phyloP scores from a whole-genome alignment of 1,140 invertebrate species.

The Papilio helenus region DNA sequence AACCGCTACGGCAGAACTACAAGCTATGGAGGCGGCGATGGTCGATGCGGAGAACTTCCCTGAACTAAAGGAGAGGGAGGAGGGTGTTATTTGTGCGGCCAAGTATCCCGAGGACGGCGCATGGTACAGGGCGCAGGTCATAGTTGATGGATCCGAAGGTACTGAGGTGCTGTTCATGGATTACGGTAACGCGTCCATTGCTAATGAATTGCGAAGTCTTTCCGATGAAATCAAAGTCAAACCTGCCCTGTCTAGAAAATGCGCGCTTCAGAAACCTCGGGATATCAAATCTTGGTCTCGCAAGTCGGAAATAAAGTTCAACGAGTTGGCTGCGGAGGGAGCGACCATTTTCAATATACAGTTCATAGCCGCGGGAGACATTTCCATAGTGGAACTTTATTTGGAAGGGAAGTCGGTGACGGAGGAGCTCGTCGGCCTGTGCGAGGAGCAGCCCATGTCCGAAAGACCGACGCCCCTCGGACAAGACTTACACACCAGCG shows the following conservation, averaged over 20 bases:
- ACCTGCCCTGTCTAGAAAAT: constrained; percentile 85
- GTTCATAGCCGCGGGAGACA: constrained; percentile 86
- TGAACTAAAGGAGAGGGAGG: constrained; percentile 78
- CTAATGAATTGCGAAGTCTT: constrained; percentile 84
- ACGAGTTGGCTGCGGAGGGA: constrained; percentile 86
- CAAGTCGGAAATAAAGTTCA: constrained; percentile 85
- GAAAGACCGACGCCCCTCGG: constrained; percentile 69
- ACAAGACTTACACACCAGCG: constrained; percentile 65
- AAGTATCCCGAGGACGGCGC: constrained; percentile 87
- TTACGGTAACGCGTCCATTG: constrained; percentile 88
- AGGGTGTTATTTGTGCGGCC: constrained; percentile 86
- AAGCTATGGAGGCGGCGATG: constrained; percentile 85
- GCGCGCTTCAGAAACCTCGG: constrained; percentile 85
- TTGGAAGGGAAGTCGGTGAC: constrained; percentile 85
- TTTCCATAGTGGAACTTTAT: constrained; percentile 85
- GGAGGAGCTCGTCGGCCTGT: constrained; percentile 83
- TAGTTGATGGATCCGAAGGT: constrained; percentile 84
- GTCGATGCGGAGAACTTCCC: constrained; percentile 82
- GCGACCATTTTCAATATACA: constrained; percentile 86
- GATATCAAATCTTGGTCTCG: constrained; percentile 85
- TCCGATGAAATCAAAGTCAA: constrained; percentile 85
- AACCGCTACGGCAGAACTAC: constrained; percentile 84
- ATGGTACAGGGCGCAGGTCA: constrained; percentile 88
- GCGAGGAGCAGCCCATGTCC: constrained; percentile 68
- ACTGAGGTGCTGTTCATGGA: constrained; percentile 89